Percentiles rank a stretch among this genome's conserved stretches.
phyloP scores from a whole-genome alignment of 1,140 invertebrate species.

The Aplysia californica region DNA sequence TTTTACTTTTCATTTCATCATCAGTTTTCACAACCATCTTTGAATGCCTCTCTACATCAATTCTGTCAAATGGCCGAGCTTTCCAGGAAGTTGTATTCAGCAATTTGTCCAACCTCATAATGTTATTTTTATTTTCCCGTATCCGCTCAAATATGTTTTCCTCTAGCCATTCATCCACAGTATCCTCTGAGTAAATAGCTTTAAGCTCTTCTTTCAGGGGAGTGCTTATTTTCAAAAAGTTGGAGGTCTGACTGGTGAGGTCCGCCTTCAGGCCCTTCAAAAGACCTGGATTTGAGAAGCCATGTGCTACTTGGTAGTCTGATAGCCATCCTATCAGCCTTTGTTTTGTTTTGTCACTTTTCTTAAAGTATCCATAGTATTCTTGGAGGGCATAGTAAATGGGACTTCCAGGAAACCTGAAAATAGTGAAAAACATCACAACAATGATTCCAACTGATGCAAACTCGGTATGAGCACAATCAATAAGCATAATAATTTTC shows the following conservation, averaged over 20 bases:
- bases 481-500: too few relatives aligned
- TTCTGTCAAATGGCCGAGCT: too few relatives aligned
- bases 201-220: not conserved
- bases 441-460: too few relatives aligned
- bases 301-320: constrained; percentile 39
- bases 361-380: constrained; percentile 20
- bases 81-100: constrained; percentile 6
- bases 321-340: constrained; percentile 42
- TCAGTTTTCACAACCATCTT: not conserved
- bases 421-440: not conserved
- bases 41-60: too few relatives aligned
- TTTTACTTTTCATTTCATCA: too few relatives aligned
- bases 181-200: constrained; percentile 17
- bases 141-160: constrained; percentile 25
- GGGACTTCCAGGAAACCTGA: not conserved
- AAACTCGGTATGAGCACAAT: too few relatives aligned
- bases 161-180: constrained; percentile 36
- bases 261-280: constrained; percentile 22
- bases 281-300: constrained; percentile 42
- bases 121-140: constrained; percentile 6
- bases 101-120: constrained; percentile 15
- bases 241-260: not conserved
- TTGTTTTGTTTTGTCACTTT: not conserved
- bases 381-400: constrained; percentile 35
- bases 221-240: not conserved